phyloP scores from a whole-genome alignment of 2,888 invertebrate genomes.

The Drosophila prolongata region DNA sequence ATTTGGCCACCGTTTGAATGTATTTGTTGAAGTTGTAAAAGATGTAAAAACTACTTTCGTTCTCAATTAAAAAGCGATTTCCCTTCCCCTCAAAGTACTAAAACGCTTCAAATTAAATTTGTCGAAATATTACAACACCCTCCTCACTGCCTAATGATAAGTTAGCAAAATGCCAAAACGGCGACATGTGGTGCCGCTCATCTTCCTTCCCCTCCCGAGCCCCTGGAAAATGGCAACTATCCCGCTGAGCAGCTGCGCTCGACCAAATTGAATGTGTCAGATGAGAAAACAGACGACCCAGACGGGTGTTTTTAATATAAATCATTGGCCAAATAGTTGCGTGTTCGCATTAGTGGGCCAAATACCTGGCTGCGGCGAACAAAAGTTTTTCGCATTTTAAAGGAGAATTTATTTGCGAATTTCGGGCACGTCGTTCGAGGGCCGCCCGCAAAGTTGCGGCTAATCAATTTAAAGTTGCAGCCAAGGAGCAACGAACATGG shows the following conservation, averaged over 20 bases:
- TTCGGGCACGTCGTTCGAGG: constrained; percentile 56
- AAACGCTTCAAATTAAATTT: not conserved
- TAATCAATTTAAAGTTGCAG: constrained; percentile 67
- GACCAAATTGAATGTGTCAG: constrained; percentile 74
- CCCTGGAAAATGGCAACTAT: constrained; percentile 27
- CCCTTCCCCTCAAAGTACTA: too few relatives aligned
- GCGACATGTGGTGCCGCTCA: constrained; percentile 50
- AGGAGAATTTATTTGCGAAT: constrained; percentile 62
- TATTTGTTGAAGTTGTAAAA: too few relatives aligned
- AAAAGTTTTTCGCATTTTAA: constrained; percentile 60
- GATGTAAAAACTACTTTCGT: too few relatives aligned
- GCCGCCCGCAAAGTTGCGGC: constrained; percentile 44
- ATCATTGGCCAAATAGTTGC: constrained; percentile 73
- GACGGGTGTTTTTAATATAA: constrained; percentile 55
- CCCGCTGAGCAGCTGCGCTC: constrained; percentile 39
- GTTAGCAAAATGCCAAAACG: constrained; percentile 53
- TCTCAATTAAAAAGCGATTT: not conserved
- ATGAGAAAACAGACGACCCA: constrained; percentile 42
- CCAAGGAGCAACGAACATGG: constrained; percentile 50
- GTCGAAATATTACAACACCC: not conserved
- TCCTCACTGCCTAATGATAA: constrained; percentile 35
- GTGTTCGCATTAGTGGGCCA: constrained; percentile 58
- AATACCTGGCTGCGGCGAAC: constrained; percentile 36
- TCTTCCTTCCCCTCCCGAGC: not conserved
- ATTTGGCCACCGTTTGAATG: too few relatives aligned